phyloP scores from a whole-genome alignment of 2,888 invertebrate genomes.

The Dicyrtomina minuta region DNA sequence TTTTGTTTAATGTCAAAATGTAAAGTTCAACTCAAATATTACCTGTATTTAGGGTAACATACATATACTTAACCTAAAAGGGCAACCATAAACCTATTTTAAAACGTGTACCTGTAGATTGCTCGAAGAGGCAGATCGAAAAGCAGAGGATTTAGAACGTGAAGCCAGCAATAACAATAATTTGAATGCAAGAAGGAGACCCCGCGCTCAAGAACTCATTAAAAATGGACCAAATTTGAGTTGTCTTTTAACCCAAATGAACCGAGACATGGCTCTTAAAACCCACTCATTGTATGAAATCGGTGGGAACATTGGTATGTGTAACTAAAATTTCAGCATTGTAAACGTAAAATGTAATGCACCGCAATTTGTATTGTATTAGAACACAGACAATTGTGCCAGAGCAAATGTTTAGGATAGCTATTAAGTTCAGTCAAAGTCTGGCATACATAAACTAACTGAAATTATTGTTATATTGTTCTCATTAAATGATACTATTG shows the following conservation, averaged over 20 bases:
- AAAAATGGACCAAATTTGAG: conserved; percentile 55
- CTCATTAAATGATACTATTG: no score
- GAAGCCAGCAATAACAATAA: conserved; percentile 43
- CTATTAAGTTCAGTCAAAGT: no score
- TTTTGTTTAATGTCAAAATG: conserved; percentile 2
- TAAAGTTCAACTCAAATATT: conserved; percentile 1
- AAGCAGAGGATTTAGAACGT: conserved; percentile 51
- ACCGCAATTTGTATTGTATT: background rate
- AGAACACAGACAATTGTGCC: no score
- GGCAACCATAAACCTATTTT: no score
- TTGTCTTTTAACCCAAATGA: conserved; percentile 57
- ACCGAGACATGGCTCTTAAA: conserved; percentile 56
- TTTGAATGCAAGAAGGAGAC: conserved; percentile 41
- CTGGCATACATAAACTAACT: no score
- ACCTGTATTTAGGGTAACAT: background rate
- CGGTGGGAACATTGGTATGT: conserved; percentile 62
- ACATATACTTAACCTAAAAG: no score
- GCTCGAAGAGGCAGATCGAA: conserved; percentile 52
- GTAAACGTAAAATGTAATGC: background rate
- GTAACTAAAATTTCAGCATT: background rate
- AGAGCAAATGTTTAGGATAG: no score
- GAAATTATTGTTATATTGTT: no score
- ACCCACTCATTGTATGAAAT: conserved; percentile 60
- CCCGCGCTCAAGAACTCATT: conserved; percentile 43
- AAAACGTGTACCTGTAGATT: no score